These are phyloP conservation scores for Neodon shergylaensis DNA, from an alignment of 2,113 vertebrate genomes.

Conservation along the genomic window DNA sequence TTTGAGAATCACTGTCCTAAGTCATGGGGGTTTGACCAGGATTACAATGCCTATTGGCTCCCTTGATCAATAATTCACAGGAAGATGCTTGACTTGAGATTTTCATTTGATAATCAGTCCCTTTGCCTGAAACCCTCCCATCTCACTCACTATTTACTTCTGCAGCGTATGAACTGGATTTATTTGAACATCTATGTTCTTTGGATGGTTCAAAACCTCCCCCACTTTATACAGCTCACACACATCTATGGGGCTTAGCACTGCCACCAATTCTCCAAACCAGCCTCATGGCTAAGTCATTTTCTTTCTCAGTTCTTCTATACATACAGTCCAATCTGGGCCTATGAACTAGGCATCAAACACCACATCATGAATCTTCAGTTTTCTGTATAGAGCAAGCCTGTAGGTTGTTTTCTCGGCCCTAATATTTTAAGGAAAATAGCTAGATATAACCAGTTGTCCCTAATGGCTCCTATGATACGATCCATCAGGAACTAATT, in stretches of 20 bases:
- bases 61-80: not conserved
- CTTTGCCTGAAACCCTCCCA: not conserved
- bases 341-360: too few species aligned
- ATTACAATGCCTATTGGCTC: not conserved
- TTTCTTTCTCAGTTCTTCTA: not conserved
- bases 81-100: not conserved
- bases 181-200: not conserved
- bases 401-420: not conserved
- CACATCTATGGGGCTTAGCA: not conserved
- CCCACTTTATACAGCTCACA: not conserved
- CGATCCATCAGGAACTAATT: not conserved
- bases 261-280: not conserved
- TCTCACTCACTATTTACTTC: not conserved
- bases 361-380: not conserved
- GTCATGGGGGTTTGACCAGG: not conserved
- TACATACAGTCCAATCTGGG: not conserved
- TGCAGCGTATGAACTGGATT: not conserved
- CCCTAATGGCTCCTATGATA: not conserved
- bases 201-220: not conserved
- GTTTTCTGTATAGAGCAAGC: not conserved
- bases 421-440: not conserved
- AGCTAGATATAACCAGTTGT: not conserved
- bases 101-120: not conserved
- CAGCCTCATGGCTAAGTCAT: not conserved
- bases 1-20: not conserved